Conservation (phyloP, 1,140 invertebrate genomes). For the Delia radicum region DNA sequence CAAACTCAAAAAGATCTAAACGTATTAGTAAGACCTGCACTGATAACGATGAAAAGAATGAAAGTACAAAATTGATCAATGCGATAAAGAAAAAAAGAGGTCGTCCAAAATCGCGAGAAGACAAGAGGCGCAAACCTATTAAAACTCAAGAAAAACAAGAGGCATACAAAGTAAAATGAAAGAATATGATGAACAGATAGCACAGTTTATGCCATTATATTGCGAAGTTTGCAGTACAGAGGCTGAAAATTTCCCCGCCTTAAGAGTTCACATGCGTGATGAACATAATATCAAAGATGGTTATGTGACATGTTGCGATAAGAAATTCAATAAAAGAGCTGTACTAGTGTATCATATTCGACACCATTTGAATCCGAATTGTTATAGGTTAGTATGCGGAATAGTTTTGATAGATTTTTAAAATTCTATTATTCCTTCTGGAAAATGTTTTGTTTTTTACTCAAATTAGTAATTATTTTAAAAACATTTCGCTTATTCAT, state of each 20-base stretch:
- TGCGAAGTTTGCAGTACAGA: constrained; percentile 44
- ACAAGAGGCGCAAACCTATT: constrained; percentile 22
- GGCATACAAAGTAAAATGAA: constrained; percentile 33
- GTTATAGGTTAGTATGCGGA: constrained; percentile 45
- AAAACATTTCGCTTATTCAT: no score
- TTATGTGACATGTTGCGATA: constrained; percentile 48
- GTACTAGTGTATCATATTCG: constrained; percentile 49
- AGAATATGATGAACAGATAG: constrained; percentile 45
- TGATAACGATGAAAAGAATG: not conserved
- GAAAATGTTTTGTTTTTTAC: no score
- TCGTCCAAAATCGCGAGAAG: constrained; percentile 25
- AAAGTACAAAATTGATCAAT: not conserved
- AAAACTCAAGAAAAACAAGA: constrained; percentile 36
- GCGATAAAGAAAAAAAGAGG: constrained; percentile 16
- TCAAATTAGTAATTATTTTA: no score
- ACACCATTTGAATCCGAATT: constrained; percentile 44
- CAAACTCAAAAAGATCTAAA: not conserved
- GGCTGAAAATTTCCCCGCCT: constrained; percentile 37
- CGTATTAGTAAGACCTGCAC: no score
- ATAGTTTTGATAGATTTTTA: not conserved
- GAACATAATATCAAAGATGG: constrained; percentile 38
- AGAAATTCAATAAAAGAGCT: constrained; percentile 48
- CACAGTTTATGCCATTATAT: constrained; percentile 43
- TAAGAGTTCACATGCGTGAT: constrained; percentile 44
- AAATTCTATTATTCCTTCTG: not conserved